phyloP scores from a whole-genome alignment of 2,888 invertebrate species.

The Ganaspis brasiliensis region DNA sequence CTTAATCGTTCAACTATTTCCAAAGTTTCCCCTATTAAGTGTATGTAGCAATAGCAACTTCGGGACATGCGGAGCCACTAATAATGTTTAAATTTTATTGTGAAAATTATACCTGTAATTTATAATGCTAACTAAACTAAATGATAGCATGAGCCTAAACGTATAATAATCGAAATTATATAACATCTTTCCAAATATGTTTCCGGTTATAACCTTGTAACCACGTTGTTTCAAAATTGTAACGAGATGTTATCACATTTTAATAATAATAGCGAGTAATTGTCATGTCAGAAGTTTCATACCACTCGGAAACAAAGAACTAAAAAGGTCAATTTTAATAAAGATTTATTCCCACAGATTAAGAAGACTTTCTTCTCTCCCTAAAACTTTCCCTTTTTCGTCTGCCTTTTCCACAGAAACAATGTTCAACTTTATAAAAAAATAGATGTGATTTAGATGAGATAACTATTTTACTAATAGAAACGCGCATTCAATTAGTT shows the following conservation, averaged over 20 bases:
- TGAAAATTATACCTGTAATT: neutral
- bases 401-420: neutral
- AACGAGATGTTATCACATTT: neutral
- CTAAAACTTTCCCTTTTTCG: conserved; percentile 27
- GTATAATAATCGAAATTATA: neutral
- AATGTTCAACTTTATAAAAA: neutral
- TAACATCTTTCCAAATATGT: conserved; percentile 7
- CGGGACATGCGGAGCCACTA: too few relatives aligned
- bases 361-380: conserved; percentile 3
- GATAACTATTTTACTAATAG: neutral
- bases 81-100: too few relatives aligned
- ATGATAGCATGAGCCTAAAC: neutral
- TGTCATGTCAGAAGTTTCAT: neutral
- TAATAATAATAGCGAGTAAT: neutral
- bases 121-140: neutral
- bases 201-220: conserved; percentile 1
- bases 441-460: neutral
- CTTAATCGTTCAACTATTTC: too few relatives aligned
- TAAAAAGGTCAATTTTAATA: conserved; percentile 25
- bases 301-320: neutral
- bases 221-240: neutral
- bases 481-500: too few relatives aligned
- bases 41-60: too few relatives aligned
- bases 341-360: conserved; percentile 33
- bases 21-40: too few relatives aligned